These are phyloP conservation scores for Cyclargus thomasi DNA, from an alignment of 1,140 invertebrate species.

Conservation along the genomic window DNA sequence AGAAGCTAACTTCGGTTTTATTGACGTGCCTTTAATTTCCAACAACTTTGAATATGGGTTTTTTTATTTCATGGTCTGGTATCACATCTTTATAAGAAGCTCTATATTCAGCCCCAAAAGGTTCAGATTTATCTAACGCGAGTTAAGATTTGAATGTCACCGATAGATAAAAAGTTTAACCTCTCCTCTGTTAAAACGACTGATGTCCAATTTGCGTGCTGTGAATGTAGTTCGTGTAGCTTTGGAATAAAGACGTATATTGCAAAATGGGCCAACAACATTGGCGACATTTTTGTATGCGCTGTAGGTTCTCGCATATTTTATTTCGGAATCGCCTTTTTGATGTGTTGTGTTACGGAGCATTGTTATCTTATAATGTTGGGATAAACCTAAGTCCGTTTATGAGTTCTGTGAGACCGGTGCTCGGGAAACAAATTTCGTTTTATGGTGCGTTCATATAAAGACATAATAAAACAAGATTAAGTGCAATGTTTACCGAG, in stretches of 20 bases:
- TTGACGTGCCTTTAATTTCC: slow-evolving; percentile 65
- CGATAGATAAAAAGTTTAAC: slow-evolving; percentile 67
- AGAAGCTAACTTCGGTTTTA: slow-evolving; percentile 71
- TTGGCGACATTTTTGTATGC: slow-evolving; percentile 23
- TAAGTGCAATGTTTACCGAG: neutral
- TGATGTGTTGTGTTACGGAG: slow-evolving; percentile 55
- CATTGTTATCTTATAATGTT: slow-evolving; percentile 65
- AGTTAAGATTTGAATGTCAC: slow-evolving; percentile 49
- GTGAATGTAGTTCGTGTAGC: slow-evolving; percentile 25
- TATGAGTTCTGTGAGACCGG: slow-evolving; percentile 61
- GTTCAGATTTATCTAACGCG: slow-evolving; percentile 29
- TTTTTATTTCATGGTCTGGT: slow-evolving; percentile 47
- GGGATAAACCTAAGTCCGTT: slow-evolving; percentile 63
- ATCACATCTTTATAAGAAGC: slow-evolving; percentile 28
- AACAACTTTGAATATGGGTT: slow-evolving; percentile 68
- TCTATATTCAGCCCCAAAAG: slow-evolving; percentile 22
- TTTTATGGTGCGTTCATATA: slow-evolving; percentile 60
- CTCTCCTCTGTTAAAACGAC: slow-evolving; percentile 24
- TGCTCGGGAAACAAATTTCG: slow-evolving; percentile 56
- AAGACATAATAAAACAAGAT: slow-evolving; percentile 28
- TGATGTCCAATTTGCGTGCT: slow-evolving; percentile 26
- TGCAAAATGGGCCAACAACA: neutral
- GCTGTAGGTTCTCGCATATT: slow-evolving; percentile 47
- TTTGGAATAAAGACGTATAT: slow-evolving; percentile 26
- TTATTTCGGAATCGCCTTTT: slow-evolving; percentile 60